A percentile compares a stretch with the other conserved stretches of the same genome.
These are phyloP conservation scores for Ochropleura leucogaster DNA, from an alignment of 2,888 invertebrate genomes.

Conservation along the genomic window DNA sequence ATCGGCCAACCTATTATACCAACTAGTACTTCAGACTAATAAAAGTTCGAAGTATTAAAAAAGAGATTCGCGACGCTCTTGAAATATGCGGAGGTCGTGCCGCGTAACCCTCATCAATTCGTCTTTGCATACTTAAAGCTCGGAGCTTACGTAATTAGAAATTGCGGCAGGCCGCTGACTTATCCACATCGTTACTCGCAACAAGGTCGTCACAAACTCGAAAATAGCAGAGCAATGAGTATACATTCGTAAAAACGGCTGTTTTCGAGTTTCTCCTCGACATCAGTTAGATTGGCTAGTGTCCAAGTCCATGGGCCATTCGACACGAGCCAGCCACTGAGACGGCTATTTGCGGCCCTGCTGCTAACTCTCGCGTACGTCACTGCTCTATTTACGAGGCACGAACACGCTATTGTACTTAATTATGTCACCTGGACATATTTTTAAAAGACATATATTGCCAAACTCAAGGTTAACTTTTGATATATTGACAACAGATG, in stretches of 20 bases:
- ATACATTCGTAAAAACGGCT: conserved; percentile 87
- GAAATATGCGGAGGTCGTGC: conserved; percentile 43
- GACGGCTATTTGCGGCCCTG: conserved; percentile 85
- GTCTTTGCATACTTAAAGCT: conserved; percentile 59
- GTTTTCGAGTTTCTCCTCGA: conserved; percentile 85
- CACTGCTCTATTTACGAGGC: conserved; percentile 88
- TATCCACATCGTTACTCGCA: conserved; percentile 76
- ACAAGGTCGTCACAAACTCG: conserved; percentile 86
- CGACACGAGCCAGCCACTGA: conserved; percentile 84
- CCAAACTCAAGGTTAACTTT: conserved; percentile 78
- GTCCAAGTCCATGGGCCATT: conserved; percentile 84
- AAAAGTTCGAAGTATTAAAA: not conserved
- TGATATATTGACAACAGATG: conserved; percentile 47
- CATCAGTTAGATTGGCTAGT: conserved; percentile 79
- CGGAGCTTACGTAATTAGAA: conserved; percentile 78
- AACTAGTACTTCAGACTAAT: not conserved
- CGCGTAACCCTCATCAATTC: conserved; percentile 56
- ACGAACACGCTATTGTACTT: conserved; percentile 83
- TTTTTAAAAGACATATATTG: conserved; percentile 71
- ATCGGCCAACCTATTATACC: not conserved
- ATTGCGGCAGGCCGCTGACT: conserved; percentile 84
- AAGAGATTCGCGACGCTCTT: conserved; percentile 19
- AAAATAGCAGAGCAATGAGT: conserved; percentile 86
- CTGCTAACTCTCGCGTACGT: conserved; percentile 84
- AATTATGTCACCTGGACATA: conserved; percentile 86